Evolutionary conservation across 1,140 invertebrate species (phyloP).

Genomic region (Cepaea nemoralis): DNA sequence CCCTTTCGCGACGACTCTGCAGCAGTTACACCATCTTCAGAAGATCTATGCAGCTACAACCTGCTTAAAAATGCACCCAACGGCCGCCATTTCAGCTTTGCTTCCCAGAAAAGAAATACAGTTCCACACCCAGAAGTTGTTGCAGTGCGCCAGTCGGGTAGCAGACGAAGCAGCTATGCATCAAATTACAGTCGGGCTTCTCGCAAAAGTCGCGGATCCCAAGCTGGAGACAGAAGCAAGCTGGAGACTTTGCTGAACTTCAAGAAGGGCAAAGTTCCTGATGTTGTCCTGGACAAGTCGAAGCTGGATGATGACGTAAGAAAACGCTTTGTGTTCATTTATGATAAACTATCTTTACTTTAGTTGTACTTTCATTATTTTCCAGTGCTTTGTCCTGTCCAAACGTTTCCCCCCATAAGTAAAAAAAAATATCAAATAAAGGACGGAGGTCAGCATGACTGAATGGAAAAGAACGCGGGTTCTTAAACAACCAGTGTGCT

Average conservation of each 20-base stretch:
- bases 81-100: constrained; percentile 59
- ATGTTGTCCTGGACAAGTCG: constrained; percentile 65
- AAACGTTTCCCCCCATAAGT: too few species aligned
- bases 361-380: too few species aligned
- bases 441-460: too few species aligned
- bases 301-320: constrained; percentile 68
- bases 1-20: constrained; percentile 96
- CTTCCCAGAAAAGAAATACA: constrained; percentile 51
- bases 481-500: too few species aligned
- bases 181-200: constrained; percentile 63
- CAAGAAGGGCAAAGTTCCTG: constrained; percentile 57
- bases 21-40: constrained; percentile 97
- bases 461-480: too few species aligned
- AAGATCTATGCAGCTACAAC: constrained; percentile 78
- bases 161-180: constrained; percentile 61
- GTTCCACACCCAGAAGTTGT: constrained; percentile 27
- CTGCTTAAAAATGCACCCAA: constrained; percentile 58
- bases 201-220: constrained; percentile 51
- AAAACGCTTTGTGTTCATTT: background rate
- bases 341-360: too few species aligned
- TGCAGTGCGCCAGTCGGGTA: constrained; percentile 49
- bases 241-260: constrained; percentile 56
- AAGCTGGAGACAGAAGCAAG: constrained; percentile 50
- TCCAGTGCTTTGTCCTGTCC: too few species aligned
- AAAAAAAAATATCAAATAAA: too few species aligned